Evolutionary conservation across 2,797 vertebrate species (phyloP), one percentile per base, ranked within the genome.

Genomic region (Setipinna tenuifilis): DNA sequence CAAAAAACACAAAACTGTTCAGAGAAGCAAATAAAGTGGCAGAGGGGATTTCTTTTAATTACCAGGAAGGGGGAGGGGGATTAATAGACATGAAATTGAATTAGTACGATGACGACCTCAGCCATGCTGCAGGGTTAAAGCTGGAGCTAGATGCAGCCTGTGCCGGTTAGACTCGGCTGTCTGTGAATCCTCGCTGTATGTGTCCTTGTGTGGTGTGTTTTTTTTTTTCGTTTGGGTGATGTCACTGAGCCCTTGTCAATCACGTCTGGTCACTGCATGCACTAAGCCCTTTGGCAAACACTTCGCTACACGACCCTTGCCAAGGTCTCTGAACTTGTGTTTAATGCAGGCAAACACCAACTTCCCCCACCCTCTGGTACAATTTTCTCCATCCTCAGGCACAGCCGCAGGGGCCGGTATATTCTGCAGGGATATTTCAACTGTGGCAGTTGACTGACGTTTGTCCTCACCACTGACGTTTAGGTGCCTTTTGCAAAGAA

Each of bases 211-310:
- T 71, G 65, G 65, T 35, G 65, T 41, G 2, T 41, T 41, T 41
- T 41, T 21, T 31, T 19, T 78, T 78, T 41, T 21, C 19, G 16
- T 78, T 78, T 44, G 1, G 35, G 5, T 57, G 46, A 83, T 81
- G 25, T 58, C 85, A 83, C 91, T 91, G 90, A 75, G 85, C 83
- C 85, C 87, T 90, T 83, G 46, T 85, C 68, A 86, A 92, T 89
- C 85, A 86, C 57, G 91, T 81, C 87, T 58, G 87, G 94, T 95
- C 93, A 94, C 94, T 94, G 94, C 94, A 96, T 93, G 95, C 94
- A 94, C 82, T 82, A 92, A 93, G 90, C 82, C 91, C 85, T 83
- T 82, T 82, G 83, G 21, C 12, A 81, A 80, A 83, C 71, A 78
- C 35, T 17, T 6, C 71, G 19, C 71, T 14, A 17, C 0, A 44